Conservation (phyloP, 2,797 vertebrate species). For the Cynopterus sphinx region DNA sequence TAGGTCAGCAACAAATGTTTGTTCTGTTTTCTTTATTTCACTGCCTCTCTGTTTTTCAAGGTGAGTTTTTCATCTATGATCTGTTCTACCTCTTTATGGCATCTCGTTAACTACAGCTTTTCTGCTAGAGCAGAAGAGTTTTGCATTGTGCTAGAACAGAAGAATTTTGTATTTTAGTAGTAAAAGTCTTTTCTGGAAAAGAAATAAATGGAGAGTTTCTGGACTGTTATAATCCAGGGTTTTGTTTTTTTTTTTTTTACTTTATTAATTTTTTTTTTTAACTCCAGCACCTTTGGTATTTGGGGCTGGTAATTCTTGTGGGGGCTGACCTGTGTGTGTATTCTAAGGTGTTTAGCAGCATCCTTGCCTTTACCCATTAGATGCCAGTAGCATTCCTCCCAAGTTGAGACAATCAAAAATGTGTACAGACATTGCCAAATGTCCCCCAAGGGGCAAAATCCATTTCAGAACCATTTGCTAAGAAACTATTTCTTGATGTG, state of each 20-base stretch:
- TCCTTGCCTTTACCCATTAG: neutral
- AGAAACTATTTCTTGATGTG: neutral
- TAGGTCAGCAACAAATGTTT: neutral
- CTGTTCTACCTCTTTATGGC: neutral
- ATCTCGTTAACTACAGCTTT: neutral
- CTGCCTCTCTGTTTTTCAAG: neutral
- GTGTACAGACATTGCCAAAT: neutral
- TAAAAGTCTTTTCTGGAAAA: slow-evolving; percentile 29
- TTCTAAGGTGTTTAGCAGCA: neutral
- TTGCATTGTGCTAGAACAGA: neutral
- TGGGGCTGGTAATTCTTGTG: neutral
- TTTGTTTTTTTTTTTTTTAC: neutral
- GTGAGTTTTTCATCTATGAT: slow-evolving; percentile 19
- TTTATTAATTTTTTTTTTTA: neutral
- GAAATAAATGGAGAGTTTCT: neutral
- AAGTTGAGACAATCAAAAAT: neutral
- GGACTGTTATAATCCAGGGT: neutral
- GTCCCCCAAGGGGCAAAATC: neutral
- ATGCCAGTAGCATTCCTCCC: neutral
- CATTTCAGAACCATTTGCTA: slow-evolving; percentile 3
- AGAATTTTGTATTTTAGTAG: neutral
- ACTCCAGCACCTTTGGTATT: neutral
- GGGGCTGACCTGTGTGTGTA: neutral
- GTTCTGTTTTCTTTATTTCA: neutral
- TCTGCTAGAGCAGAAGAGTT: neutral